These are phyloP conservation scores for Drosophila obscura DNA, from an alignment of 1,140 invertebrate species.

Conservation along the genomic window DNA sequence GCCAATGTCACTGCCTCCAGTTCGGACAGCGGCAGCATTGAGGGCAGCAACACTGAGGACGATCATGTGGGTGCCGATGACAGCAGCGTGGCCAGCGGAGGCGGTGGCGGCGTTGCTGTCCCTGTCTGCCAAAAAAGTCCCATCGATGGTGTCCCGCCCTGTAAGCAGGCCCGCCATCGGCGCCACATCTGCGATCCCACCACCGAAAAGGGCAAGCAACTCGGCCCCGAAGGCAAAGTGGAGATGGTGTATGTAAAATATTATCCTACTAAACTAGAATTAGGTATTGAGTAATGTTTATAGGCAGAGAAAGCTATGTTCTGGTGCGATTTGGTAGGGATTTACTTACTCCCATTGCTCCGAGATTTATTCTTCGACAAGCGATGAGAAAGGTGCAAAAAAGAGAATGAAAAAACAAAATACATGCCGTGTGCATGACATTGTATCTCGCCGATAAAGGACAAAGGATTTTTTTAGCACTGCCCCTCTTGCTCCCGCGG, in stretches of 20 bases:
- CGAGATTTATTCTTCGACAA: no score
- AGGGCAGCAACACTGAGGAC: constrained; percentile 91
- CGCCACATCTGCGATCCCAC: constrained; percentile 75
- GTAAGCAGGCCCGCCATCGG: constrained; percentile 84
- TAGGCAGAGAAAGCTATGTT: no score
- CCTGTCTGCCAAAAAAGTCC: constrained; percentile 66
- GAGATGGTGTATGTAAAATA: constrained; percentile 66
- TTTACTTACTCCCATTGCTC: no score
- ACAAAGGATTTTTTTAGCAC: no score
- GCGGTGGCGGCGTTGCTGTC: constrained; percentile 36
- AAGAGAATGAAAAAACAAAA: no score
- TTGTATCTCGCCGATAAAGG: no score
- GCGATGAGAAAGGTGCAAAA: no score
- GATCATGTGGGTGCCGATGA: constrained; percentile 86
- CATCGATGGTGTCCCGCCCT: constrained; percentile 84
- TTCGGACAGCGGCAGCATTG: constrained; percentile 90
- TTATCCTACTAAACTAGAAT: no score
- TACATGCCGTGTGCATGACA: no score
- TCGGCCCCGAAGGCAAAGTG: constrained; percentile 68
- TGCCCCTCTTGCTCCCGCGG: no score
- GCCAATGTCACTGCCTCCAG: constrained; percentile 86
- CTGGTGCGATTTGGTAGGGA: no score
- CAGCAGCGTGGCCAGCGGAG: constrained; percentile 77
- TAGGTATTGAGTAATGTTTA: no score
- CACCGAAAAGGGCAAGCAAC: constrained; percentile 65